Base-by-base conservation (phyloP, 2,888 invertebrate species). In the Chalcosyrphus nemorum region DNA sequence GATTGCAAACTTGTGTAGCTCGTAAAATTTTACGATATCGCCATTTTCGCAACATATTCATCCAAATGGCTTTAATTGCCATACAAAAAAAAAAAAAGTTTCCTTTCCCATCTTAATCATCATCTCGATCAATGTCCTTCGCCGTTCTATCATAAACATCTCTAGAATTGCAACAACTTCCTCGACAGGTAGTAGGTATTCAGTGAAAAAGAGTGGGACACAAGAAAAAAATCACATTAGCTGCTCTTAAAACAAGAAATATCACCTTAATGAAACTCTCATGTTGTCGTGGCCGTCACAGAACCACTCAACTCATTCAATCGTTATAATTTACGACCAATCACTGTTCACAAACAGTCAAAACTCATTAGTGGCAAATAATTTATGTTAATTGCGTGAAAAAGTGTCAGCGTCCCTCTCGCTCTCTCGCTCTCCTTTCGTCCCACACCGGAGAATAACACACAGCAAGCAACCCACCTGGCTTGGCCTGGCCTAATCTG, bases 281-380 rank as follows among this genome's bases (percentile, higher is more conserved):
- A 59, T 66, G 59, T 68, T 68, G 52, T 50, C 50, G 29, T 43
- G 66, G 59, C 59, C 76, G 54, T 70, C 76, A 70, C 19, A 54
- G 32, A 77, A 19, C 61, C 61, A 61, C 70, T 77, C 70, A 77
- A 56, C 68, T 77, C 61, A 54, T 61, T 77, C 54, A 70, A 27
- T 77, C 54, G 61, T 45, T 54, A 70, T 70, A 77, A 77, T 77
- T 70, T 70, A 77, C 76, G 76, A 61, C 68, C 76, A 63, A 77
- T 77, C 76, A 77, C 68, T 77, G 76, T 77, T 77, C 76, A 77
- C 68, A 77, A 77, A 77, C 76, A 61, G 76, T 77, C 76, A 77
- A 77, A 77, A 77, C 76, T 77, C 76, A 77, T 77, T 77, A 77
- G 76, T 68, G 76, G 54, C 59, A 70, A 77, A 77, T 70, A 77